phyloP scores from a whole-genome alignment of 1,140 invertebrate genomes.

The Temnothorax longispinosus region DNA sequence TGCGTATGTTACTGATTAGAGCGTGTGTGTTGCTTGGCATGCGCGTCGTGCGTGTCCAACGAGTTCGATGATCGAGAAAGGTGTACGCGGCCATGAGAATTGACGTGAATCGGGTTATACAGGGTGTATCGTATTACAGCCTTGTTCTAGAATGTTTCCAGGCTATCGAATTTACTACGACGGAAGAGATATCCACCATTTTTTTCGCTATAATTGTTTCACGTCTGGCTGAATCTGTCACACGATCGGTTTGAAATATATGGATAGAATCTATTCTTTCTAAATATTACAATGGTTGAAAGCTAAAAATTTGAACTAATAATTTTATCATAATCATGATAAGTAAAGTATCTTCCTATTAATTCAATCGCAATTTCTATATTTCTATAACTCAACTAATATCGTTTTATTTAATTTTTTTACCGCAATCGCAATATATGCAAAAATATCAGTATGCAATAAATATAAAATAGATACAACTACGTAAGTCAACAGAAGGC shows the following conservation, averaged over 20 bases:
- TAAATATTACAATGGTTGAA: background rate
- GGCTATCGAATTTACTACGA: slow-evolving; percentile 25
- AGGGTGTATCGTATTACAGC: slow-evolving; percentile 65
- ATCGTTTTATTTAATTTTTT: background rate
- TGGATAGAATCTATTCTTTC: background rate
- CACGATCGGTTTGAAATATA: background rate
- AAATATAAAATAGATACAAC: slow-evolving; percentile 26
- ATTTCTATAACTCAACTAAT: too few species aligned
- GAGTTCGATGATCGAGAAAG: slow-evolving; percentile 70
- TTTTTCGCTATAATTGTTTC: slow-evolving; percentile 31
- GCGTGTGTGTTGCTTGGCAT: slow-evolving; percentile 32
- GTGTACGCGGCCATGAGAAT: slow-evolving; percentile 48
- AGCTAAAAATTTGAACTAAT: background rate
- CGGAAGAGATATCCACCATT: background rate
- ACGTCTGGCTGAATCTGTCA: slow-evolving; percentile 1
- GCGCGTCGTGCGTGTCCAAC: slow-evolving; percentile 59
- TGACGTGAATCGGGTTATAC: slow-evolving; percentile 51
- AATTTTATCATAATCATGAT: background rate
- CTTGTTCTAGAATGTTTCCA: slow-evolving; percentile 38
- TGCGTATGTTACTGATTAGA: slow-evolving; percentile 58
- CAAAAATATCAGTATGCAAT: slow-evolving; percentile 15
- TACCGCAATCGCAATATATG: background rate
- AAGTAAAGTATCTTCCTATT: background rate
- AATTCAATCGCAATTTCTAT: background rate
- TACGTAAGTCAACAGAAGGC: background rate